Base-by-base conservation (phyloP, 2,888 invertebrate species). In the Terebella lapidaria region DNA sequence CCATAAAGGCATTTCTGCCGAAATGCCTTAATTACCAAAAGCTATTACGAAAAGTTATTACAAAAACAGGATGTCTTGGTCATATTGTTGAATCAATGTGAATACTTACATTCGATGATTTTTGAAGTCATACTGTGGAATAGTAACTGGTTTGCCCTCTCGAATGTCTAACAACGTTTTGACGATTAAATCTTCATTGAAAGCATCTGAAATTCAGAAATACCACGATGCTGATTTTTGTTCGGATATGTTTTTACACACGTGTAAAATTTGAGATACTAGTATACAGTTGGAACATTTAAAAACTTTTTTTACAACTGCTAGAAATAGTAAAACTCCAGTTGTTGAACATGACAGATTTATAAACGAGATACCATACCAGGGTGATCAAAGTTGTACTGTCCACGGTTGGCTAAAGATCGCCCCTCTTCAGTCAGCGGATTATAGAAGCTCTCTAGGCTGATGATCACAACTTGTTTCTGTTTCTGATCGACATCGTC, bases 351-450 rank as follows among this genome's bases (percentile, higher is more conserved):
- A 4, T 49, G n/a, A 53, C 25, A 53, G 25, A 53, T 53, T 4
- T 53, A 10, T 53, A 22, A 53, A 15, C 24, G 4, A 22, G 53
- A 10, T 15, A 53, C n/a, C 10, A 15, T 67, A 85, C 86, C 84
- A 0, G 99, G 99, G 83, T 99, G 99, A 81, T 99, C 99, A 81
- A 99, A 99, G 83, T 99, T 96, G 79, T 91, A 99, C 72, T 90
- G 88, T 28, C 97, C 97, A 60, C 72, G 74, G 57, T 89, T 87
- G 62, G 93, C 92, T 68, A 89, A 88, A 0, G 87, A 81, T 70
- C 89, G 88, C 77, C 97, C 95, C 0, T 88, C 86, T 0, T 87
- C 83, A 0, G 87, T 88, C 54, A 99, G 83, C 62, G 92, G 89
- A 58, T 92, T 86, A 82, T 99, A 99, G 83, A 99, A 99, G 59